phyloP scores from a whole-genome alignment of 1,140 invertebrate genomes.

The Drosophila auraria region DNA sequence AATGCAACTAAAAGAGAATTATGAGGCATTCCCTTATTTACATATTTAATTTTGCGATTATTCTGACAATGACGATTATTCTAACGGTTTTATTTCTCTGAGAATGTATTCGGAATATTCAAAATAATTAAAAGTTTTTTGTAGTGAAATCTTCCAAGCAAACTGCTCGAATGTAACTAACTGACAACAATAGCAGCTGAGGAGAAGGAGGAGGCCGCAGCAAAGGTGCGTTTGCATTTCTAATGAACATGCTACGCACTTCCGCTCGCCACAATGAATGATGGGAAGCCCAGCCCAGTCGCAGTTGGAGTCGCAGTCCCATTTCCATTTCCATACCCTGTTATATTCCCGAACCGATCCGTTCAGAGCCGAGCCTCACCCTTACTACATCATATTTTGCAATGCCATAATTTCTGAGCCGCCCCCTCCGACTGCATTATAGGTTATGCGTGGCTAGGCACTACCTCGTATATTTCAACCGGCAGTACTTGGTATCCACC shows the following conservation, averaged over 20 bases:
- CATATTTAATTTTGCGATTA: conserved; percentile 2
- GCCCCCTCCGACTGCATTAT: conserved; percentile 28
- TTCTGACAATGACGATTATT: neutral
- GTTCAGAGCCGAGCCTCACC: conserved; percentile 45
- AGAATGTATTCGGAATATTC: conserved; percentile 3
- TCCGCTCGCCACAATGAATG: conserved; percentile 78
- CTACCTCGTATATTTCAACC: conserved; percentile 16
- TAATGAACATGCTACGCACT: conserved; percentile 83
- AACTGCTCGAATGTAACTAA: conserved; percentile 58
- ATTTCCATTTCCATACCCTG: conserved; percentile 23
- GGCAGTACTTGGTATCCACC: conserved; percentile 3
- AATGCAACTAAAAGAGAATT: neutral
- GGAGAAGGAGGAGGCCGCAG: neutral
- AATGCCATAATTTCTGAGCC: conserved; percentile 71
- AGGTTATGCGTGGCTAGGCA: conserved; percentile 75
- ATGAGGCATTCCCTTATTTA: neutral
- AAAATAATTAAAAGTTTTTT: conserved; percentile 5
- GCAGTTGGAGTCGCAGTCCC: conserved; percentile 12
- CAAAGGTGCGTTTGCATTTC: conserved; percentile 82
- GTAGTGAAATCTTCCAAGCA: conserved; percentile 15
- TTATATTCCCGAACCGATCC: conserved; percentile 10
- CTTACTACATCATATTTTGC: conserved; percentile 76
- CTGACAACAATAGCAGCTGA: conserved; percentile 46
- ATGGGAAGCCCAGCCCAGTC: conserved; percentile 50
- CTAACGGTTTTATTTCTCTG: neutral